phyloP scores from a whole-genome alignment of 2,113 vertebrate species.

The Pipra filicauda region DNA sequence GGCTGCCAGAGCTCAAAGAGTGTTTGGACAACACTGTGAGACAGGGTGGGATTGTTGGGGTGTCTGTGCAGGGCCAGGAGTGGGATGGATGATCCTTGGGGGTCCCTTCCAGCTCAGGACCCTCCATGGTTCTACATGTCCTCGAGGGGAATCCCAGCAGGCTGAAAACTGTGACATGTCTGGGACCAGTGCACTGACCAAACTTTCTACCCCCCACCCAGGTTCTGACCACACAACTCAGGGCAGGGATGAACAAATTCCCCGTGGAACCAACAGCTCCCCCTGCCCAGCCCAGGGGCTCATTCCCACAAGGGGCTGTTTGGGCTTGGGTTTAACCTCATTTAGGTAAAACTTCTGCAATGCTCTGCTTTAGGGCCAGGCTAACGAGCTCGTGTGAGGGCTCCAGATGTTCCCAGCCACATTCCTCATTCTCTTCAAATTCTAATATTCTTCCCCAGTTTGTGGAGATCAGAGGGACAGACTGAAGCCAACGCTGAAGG shows the following conservation, averaged over 20 bases:
- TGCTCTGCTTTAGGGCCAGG: not conserved
- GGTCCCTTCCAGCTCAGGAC: not conserved
- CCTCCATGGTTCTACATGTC: not conserved
- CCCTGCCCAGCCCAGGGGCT: not conserved
- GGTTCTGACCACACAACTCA: not conserved
- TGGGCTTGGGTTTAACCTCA: not conserved
- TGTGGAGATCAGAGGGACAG: not conserved
- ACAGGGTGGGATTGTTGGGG: not conserved
- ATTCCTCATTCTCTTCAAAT: not conserved
- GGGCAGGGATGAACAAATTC: not conserved
- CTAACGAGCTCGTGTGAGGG: not conserved
- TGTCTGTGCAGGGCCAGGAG: not conserved
- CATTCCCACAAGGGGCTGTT: accelerated
- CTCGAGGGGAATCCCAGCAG: not conserved
- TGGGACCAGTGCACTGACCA: not conserved
- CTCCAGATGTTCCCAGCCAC: not conserved
- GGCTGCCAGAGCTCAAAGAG: not conserved
- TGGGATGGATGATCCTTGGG: not conserved
- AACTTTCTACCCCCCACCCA: not conserved
- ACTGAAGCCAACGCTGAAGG: not conserved
- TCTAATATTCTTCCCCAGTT: not conserved
- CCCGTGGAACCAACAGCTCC: accelerated
- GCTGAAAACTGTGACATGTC: not conserved
- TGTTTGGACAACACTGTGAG: accelerated
- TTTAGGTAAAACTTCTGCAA: not conserved